Conservation (phyloP, 2,797 vertebrate species). For the Brotula barbata region DNA sequence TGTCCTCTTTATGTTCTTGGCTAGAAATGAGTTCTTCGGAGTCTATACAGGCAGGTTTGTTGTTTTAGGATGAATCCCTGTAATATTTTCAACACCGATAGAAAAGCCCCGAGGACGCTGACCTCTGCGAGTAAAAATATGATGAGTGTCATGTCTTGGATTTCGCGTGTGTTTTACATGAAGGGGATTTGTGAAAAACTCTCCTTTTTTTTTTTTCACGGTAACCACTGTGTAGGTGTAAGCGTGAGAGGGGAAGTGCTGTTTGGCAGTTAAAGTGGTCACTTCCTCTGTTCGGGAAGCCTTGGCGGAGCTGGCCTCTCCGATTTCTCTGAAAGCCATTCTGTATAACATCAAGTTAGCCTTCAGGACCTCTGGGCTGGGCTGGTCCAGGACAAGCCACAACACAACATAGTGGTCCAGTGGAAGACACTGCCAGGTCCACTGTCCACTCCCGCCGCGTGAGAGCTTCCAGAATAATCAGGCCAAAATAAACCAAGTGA, state of each 20-base stretch:
- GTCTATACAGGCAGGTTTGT: too few species aligned
- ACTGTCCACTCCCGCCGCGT: constrained; percentile 48
- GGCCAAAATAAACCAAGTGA: constrained; percentile 67
- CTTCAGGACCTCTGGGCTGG: constrained; percentile 43
- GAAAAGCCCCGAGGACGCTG: constrained; percentile 43
- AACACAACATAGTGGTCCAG: constrained; percentile 69
- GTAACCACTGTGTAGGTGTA: constrained; percentile 63
- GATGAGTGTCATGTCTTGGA: constrained; percentile 52
- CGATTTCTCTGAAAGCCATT: constrained; percentile 37
- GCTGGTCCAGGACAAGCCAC: constrained; percentile 51
- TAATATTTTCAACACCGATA: constrained; percentile 9
- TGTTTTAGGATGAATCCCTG: too few species aligned
- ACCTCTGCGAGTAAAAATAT: constrained; percentile 55
- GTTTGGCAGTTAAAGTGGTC: constrained; percentile 62
- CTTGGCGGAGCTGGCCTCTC: constrained; percentile 43
- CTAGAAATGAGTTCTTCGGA: too few species aligned
- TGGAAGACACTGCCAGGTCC: constrained; percentile 56
- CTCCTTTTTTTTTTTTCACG: constrained; percentile 71
- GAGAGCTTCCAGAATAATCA: constrained; percentile 57
- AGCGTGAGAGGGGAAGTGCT: constrained; percentile 72
- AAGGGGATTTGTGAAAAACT: constrained; percentile 54
- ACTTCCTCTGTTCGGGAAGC: constrained; percentile 59
- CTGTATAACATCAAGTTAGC: constrained; percentile 44
- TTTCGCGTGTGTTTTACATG: constrained; percentile 54
- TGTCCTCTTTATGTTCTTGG: too few species aligned